Evolutionary conservation across 2,888 invertebrate species (phyloP).

Genomic region (Melanostoma mellinum): DNA sequence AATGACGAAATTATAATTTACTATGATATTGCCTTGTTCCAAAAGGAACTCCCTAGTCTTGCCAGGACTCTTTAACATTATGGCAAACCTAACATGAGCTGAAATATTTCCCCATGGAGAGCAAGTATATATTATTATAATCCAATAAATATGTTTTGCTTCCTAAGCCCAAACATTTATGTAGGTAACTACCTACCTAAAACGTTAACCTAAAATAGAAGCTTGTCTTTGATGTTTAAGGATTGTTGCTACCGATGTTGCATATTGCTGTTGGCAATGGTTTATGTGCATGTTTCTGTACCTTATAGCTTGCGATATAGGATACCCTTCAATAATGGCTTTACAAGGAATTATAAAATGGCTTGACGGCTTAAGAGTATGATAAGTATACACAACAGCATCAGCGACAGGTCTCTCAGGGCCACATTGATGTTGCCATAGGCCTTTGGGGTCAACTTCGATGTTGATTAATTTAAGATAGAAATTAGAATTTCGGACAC

Average conservation of each 20-base stretch:
- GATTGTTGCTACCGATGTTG: slow-evolving; percentile 56
- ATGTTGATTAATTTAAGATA: too few species aligned
- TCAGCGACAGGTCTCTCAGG: neutral
- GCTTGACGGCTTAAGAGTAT: slow-evolving; percentile 55
- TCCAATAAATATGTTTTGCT: slow-evolving; percentile 68
- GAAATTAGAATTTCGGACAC: too few species aligned
- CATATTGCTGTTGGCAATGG: slow-evolving; percentile 23
- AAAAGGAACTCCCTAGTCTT: neutral
- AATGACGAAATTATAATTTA: slow-evolving; percentile 68
- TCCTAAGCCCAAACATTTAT: slow-evolving; percentile 37
- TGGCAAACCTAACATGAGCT: slow-evolving; percentile 29
- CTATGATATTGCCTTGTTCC: slow-evolving; percentile 45
- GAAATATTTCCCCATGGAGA: slow-evolving; percentile 64
- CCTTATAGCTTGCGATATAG: slow-evolving; percentile 31
- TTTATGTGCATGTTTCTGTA: slow-evolving; percentile 32
- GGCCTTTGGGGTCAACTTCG: too few species aligned
- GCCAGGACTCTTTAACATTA: neutral
- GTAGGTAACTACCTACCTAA: slow-evolving; percentile 20
- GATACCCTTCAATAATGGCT: slow-evolving; percentile 41
- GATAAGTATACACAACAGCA: slow-evolving; percentile 39
- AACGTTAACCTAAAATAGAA: neutral
- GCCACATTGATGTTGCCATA: neutral
- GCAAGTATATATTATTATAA: slow-evolving; percentile 71
- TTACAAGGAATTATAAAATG: slow-evolving; percentile 65
- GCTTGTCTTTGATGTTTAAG: slow-evolving; percentile 42